Conservation (phyloP, 2,797 vertebrate genomes). For the Astyanax mexicanus region DNA sequence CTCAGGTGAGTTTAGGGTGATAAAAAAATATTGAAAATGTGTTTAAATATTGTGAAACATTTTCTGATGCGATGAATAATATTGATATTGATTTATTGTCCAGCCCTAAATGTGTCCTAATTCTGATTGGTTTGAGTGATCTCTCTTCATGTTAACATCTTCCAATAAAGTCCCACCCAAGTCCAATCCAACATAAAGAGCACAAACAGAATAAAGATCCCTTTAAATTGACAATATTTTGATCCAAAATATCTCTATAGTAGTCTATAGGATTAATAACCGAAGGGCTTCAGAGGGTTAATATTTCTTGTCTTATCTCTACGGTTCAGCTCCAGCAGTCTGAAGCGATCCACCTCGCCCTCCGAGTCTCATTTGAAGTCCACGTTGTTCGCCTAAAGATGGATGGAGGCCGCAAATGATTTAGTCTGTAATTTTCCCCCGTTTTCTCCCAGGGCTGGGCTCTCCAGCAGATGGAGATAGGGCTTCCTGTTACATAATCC, state of each 20-base stretch:
- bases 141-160: too few relatives aligned
- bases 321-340: neutral
- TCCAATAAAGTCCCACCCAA: too few relatives aligned
- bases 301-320: neutral
- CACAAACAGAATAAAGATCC: too few relatives aligned
- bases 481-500: conserved; percentile 62
- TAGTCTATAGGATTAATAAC: neutral
- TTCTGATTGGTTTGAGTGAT: too few relatives aligned
- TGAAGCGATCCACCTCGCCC: neutral
- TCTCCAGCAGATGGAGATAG: conserved; percentile 73
- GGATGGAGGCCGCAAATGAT: conserved; percentile 72
- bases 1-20: too few relatives aligned
- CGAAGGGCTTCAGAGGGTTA: neutral
- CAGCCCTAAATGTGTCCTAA: too few relatives aligned
- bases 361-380: neutral
- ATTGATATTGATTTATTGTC: too few relatives aligned
- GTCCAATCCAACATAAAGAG: too few relatives aligned
- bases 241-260: neutral
- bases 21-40: too few relatives aligned
- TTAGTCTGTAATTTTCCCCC: conserved; percentile 73
- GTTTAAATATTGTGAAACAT: too few relatives aligned
- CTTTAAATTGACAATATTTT: too few relatives aligned
- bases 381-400: conserved; percentile 21
- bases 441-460: conserved; percentile 64
- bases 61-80: too few relatives aligned